phyloP scores from a whole-genome alignment of 2,888 invertebrate species.

The Sphinx pinastri region DNA sequence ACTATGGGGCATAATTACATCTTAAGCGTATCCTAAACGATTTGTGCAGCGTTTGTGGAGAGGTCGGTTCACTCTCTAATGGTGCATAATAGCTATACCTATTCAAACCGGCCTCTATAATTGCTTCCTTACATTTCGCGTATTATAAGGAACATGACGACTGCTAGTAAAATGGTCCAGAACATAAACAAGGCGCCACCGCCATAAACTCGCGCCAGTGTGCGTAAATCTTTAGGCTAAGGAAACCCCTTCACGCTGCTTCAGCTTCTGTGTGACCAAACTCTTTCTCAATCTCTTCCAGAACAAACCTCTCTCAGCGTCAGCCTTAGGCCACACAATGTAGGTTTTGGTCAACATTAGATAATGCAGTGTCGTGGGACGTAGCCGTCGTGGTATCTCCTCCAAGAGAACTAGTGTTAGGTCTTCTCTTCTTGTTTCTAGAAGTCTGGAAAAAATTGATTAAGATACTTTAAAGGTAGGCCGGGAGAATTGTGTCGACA shows the following conservation, averaged over 20 bases:
- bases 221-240: slow-evolving; percentile 48
- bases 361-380: slow-evolving; percentile 86
- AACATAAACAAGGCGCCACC: too few species aligned
- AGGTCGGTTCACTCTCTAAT: too few species aligned
- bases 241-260: slow-evolving; percentile 57
- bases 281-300: slow-evolving; percentile 76
- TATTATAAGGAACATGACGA: background rate
- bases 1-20: too few species aligned
- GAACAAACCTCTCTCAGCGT: slow-evolving; percentile 59
- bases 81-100: too few species aligned
- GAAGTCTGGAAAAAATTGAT: slow-evolving; percentile 66
- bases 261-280: slow-evolving; percentile 56
- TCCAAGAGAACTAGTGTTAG: slow-evolving; percentile 86
- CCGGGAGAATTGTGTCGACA: too few species aligned
- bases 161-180: too few species aligned
- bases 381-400: slow-evolving; percentile 83
- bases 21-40: too few species aligned
- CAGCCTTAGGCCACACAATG: slow-evolving; percentile 85
- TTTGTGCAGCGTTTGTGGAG: too few species aligned
- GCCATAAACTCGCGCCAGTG: too few species aligned
- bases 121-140: too few species aligned
- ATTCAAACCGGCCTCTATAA: too few species aligned
- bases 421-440: slow-evolving; percentile 85
- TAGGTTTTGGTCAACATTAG: slow-evolving; percentile 88
- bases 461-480: background rate